Base-by-base conservation (phyloP, 64 coral and sea anemone species). In the Orbicella faveolata region DNA sequence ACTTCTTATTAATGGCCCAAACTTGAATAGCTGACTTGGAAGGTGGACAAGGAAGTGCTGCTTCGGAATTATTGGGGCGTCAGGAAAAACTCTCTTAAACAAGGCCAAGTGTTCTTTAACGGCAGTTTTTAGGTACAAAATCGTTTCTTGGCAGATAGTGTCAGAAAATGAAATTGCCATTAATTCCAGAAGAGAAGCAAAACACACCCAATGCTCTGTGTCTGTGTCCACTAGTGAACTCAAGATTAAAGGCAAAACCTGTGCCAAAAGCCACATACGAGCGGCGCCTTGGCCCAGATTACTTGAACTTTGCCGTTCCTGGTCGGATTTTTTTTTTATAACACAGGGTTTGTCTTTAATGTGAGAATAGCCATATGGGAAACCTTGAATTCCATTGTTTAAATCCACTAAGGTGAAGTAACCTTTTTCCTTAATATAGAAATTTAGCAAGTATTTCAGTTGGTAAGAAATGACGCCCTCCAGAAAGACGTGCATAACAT, bases 201-300 rank as follows among this genome's bases (percentile, higher is more conserved):
- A 77, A 23, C 48, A 75, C 26, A n/a, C 4, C 84, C 70, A 87
- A 16, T 26, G 44, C 13, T 34, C 35, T 8, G 23, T 35, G 25
- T 74, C 25, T 0, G 30, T 76, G 19, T 20, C 52, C 8, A 75
- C 53, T 13, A 61, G 25, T 77, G 76, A 77, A 14, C 9, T 21
- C 11, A 88, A 37, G 37, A 88, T 88, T 20, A 88, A 23, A 7
- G 86, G 86, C 25, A 88, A 19, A 34, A 88, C 26, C 16, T 75
- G 73, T 15, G 30, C n/a, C 4, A 88, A 36, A 7, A 88, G 51
- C 65, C 70, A 75, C 85, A 88, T 88, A 6, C 59, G 52, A 9
- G 67, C n/a, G 57, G 85, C 85, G 0, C 12, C 20, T 84, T 9
- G 93, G 75, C 12, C 75, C 15, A 89, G 76, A 41, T 89, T 89